Conservation (phyloP, 2,888 invertebrate genomes). For the Ctenicera cuprea region DNA sequence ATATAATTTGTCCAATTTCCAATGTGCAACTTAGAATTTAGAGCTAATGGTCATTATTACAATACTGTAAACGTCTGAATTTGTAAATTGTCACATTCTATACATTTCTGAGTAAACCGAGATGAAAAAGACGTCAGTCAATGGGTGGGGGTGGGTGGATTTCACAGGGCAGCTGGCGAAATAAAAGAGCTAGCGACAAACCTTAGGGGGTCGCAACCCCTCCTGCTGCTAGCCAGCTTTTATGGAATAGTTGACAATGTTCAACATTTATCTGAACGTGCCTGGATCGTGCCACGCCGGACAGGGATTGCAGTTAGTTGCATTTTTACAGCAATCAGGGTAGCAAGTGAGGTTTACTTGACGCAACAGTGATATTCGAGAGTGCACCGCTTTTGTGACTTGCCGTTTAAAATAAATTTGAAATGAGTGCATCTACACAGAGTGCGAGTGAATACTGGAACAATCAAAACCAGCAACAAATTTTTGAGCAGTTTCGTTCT, state of each 20-base stretch:
- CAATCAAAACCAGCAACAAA: constrained; percentile 52
- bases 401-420: background rate
- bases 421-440: constrained; percentile 68
- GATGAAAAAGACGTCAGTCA: constrained; percentile 68
- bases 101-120: constrained; percentile 62
- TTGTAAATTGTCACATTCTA: constrained; percentile 45
- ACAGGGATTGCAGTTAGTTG: constrained; percentile 59
- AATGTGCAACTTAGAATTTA: too few species aligned
- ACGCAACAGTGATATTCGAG: constrained; percentile 18
- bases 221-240: constrained; percentile 67
- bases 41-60: too few species aligned
- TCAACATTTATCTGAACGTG: constrained; percentile 71
- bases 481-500: constrained; percentile 44
- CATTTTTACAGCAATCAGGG: constrained; percentile 47
- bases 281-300: constrained; percentile 67
- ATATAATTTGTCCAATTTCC: too few species aligned
- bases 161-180: constrained; percentile 72
- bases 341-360: constrained; percentile 43
- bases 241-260: constrained; percentile 72
- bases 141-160: constrained; percentile 70
- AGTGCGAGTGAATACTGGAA: constrained; percentile 68
- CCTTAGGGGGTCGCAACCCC: constrained; percentile 71
- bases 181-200: constrained; percentile 72
- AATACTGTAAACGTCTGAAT: background rate
- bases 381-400: background rate